Evolutionary conservation across 2,888 invertebrate genomes (phyloP).

Genomic region (Apodemia mormo): DNA sequence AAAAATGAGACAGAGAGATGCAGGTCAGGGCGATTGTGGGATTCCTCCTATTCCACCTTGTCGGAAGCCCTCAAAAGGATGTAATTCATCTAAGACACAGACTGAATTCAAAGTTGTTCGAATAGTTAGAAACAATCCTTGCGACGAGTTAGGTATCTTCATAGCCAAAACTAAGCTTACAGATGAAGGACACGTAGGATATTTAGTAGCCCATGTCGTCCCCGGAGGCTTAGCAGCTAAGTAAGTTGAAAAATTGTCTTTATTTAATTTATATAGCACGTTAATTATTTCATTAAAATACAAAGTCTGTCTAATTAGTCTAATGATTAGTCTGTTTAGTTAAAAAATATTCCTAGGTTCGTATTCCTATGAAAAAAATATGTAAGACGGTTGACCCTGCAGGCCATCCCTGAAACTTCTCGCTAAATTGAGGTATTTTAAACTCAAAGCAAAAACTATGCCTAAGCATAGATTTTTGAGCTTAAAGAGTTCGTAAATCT

Average conservation of each 20-base stretch:
- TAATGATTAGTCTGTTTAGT: too few species aligned
- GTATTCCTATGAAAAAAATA: too few species aligned
- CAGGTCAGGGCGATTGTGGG: conserved; percentile 61
- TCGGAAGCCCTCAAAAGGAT: conserved; percentile 58
- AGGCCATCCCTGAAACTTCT: too few species aligned
- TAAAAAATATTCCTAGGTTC: too few species aligned
- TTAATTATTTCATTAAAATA: too few species aligned
- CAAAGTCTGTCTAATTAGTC: too few species aligned
- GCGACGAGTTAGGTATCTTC: conserved; percentile 87
- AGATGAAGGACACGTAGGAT: conserved; percentile 83
- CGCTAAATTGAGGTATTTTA: too few species aligned
- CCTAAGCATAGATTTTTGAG: too few species aligned
- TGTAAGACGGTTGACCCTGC: too few species aligned
- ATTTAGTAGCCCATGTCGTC: conserved; percentile 86
- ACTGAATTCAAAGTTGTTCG: conserved; percentile 78
- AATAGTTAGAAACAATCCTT: conserved; percentile 77
- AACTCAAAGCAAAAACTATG: too few species aligned
- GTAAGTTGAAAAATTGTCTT: conserved; percentile 58
- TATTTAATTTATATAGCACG: not conserved
- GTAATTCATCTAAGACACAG: conserved; percentile 53
- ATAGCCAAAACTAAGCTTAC: conserved; percentile 85
- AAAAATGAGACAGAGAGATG: conserved; percentile 72
- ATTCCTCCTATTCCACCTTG: conserved; percentile 78
- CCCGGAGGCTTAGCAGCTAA: conserved; percentile 86
- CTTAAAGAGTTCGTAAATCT: too few species aligned